Percentiles rank a stretch among this genome's conserved stretches.
phyloP scores from a whole-genome alignment of 2,113 vertebrate species.

The Campylomormyrus numenius region DNA sequence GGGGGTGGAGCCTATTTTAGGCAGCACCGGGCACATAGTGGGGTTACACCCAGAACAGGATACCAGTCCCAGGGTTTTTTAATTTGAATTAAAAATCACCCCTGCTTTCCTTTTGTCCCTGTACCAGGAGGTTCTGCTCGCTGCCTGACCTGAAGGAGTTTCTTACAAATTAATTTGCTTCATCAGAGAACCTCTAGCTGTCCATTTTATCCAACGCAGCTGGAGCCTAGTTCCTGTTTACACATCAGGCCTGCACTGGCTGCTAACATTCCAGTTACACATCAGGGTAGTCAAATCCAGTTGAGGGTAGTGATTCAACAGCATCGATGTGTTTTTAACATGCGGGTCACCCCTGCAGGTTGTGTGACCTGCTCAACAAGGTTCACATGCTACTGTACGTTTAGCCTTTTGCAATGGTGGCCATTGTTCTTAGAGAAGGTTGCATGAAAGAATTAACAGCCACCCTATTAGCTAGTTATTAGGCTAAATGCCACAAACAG shows the following conservation, averaged over 20 bases:
- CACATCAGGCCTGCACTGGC: background rate
- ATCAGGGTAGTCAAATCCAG: background rate
- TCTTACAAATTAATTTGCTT: background rate
- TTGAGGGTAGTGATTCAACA: background rate
- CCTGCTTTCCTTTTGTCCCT: background rate
- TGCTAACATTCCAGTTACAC: background rate
- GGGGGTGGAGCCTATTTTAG: background rate
- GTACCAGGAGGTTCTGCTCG: background rate
- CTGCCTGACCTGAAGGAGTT: background rate
- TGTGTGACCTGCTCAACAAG: background rate
- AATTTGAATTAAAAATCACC: background rate
- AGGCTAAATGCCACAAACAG: background rate
- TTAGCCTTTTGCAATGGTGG: background rate
- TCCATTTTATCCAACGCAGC: background rate
- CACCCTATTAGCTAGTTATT: background rate
- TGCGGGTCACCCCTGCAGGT: background rate
- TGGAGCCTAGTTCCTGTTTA: background rate
- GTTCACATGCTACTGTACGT: background rate
- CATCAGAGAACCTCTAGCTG: background rate
- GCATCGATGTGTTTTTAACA: background rate
- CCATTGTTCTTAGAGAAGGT: background rate
- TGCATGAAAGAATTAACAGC: background rate
- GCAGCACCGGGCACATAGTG: background rate
- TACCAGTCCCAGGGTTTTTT: background rate
- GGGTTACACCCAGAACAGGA: background rate